Conservation (phyloP, 2,113 vertebrate genomes). For the Malurus cyaneus region DNA sequence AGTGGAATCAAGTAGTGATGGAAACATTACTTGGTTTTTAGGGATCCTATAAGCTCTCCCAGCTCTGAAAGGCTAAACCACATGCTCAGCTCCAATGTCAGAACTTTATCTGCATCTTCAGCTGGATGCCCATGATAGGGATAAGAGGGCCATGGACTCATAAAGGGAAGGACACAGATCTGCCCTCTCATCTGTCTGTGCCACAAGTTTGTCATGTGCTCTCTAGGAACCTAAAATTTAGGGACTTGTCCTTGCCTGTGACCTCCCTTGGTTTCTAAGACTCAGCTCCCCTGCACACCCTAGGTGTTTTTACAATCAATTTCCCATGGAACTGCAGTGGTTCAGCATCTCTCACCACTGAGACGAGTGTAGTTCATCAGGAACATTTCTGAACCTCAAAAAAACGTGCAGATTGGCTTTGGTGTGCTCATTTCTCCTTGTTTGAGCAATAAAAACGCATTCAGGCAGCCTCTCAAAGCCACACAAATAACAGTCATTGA, state of each 20-base stretch:
- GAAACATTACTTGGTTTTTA: background rate
- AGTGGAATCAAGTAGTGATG: background rate
- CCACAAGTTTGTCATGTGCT: background rate
- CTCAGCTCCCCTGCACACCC: background rate
- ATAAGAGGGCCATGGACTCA: background rate
- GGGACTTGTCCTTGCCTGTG: background rate
- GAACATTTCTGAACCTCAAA: conserved; percentile 14
- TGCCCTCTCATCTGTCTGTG: rapidly evolving
- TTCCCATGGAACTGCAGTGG: background rate
- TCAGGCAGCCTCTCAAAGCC: conserved; percentile 39
- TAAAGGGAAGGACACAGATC: background rate
- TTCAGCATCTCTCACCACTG: background rate
- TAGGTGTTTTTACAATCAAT: background rate
- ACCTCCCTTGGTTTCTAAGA: background rate
- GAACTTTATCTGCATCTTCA: background rate
- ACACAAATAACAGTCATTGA: conserved; percentile 57
- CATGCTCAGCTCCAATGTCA: rapidly evolving
- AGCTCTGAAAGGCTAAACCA: background rate
- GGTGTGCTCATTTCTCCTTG: background rate
- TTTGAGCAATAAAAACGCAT: background rate
- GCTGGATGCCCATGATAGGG: rapidly evolving
- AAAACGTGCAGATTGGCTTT: background rate
- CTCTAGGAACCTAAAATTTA: background rate
- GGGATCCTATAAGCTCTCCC: background rate
- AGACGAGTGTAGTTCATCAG: background rate